These are phyloP conservation scores for Apogon hyalosoma DNA, from an alignment of 2,797 vertebrate species.

Conservation along the genomic window DNA sequence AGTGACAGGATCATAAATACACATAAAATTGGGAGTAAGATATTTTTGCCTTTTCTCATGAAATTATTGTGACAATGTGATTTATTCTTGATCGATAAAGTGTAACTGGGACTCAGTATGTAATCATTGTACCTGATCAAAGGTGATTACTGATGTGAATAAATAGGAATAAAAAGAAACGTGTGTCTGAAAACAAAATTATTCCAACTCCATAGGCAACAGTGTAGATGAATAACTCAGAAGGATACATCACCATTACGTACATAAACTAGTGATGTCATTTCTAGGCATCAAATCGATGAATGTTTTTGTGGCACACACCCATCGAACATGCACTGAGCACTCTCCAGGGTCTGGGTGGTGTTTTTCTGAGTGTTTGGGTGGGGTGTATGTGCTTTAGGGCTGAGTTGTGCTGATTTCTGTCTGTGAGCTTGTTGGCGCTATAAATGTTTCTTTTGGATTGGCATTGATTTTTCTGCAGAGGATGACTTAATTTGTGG, in stretches of 20 bases:
- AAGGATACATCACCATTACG: slow-evolving; percentile 14
- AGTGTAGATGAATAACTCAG: slow-evolving; percentile 2
- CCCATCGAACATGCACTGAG: slow-evolving; percentile 23
- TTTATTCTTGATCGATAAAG: too few relatives aligned
- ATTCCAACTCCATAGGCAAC: too few relatives aligned
- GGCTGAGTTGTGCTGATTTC: slow-evolving; percentile 35
- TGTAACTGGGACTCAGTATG: too few relatives aligned
- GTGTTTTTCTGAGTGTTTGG: slow-evolving; percentile 61
- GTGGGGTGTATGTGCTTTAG: slow-evolving; percentile 47
- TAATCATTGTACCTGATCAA: too few relatives aligned
- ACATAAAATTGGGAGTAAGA: too few relatives aligned
- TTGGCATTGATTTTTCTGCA: slow-evolving; percentile 40
- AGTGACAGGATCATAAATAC: neutral
- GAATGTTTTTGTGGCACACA: slow-evolving; percentile 29
- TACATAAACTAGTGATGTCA: slow-evolving; percentile 30
- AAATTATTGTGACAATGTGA: too few relatives aligned
- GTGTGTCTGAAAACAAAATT: too few relatives aligned
- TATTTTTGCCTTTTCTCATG: too few relatives aligned
- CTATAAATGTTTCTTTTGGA: slow-evolving; percentile 37
- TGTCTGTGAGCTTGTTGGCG: slow-evolving; percentile 43
- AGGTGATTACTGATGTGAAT: too few relatives aligned
- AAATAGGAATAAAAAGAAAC: too few relatives aligned
- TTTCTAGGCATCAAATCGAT: slow-evolving; percentile 27
- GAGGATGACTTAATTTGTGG: slow-evolving; percentile 28
- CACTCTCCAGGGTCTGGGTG: slow-evolving; percentile 55